A percentile compares a stretch with the other conserved stretches of the same genome.
These are phyloP conservation scores for Pectinophora gossypiella DNA, from an alignment of 1,140 invertebrate genomes.

Conservation along the genomic window DNA sequence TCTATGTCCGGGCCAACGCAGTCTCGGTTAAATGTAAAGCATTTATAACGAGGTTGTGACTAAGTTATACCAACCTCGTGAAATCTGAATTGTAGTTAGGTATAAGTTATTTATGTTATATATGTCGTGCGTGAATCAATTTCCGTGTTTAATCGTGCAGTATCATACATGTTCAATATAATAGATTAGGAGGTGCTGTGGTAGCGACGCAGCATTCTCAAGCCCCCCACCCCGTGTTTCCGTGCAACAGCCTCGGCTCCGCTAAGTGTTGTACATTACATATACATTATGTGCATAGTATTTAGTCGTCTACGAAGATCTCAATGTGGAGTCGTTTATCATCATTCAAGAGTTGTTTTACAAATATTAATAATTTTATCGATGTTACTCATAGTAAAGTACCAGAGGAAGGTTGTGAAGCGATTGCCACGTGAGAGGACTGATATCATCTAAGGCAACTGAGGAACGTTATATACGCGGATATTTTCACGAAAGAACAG, in stretches of 20 bases:
- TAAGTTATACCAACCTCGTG: slow-evolving; percentile 29
- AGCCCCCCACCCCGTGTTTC: slow-evolving; percentile 11
- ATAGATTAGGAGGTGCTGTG: not conserved
- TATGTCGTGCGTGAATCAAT: slow-evolving; percentile 30
- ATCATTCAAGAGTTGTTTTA: slow-evolving; percentile 6
- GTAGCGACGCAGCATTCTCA: too few relatives aligned
- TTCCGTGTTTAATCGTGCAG: slow-evolving; percentile 20
- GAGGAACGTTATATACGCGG: too few relatives aligned
- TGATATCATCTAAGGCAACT: not conserved
- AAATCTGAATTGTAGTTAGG: slow-evolving; percentile 30
- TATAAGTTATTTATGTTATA: slow-evolving; percentile 54
- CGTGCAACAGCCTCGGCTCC: slow-evolving; percentile 56
- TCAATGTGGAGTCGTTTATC: slow-evolving; percentile 8
- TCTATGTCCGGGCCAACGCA: slow-evolving; percentile 8
- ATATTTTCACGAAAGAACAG: slow-evolving; percentile 14
- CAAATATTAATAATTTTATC: slow-evolving; percentile 15
- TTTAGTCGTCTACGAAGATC: not conserved
- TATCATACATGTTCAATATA: too few relatives aligned
- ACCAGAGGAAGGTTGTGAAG: slow-evolving; percentile 33
- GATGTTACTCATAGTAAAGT: slow-evolving; percentile 16
- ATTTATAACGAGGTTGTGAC: slow-evolving; percentile 36
- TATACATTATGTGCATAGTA: slow-evolving; percentile 1
- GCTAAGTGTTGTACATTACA: slow-evolving; percentile 5
- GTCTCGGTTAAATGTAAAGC: slow-evolving; percentile 18
- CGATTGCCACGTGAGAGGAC: not conserved